These are phyloP conservation scores for Fulica atra DNA, from an alignment of 2,113 vertebrate species.

Conservation along the genomic window DNA sequence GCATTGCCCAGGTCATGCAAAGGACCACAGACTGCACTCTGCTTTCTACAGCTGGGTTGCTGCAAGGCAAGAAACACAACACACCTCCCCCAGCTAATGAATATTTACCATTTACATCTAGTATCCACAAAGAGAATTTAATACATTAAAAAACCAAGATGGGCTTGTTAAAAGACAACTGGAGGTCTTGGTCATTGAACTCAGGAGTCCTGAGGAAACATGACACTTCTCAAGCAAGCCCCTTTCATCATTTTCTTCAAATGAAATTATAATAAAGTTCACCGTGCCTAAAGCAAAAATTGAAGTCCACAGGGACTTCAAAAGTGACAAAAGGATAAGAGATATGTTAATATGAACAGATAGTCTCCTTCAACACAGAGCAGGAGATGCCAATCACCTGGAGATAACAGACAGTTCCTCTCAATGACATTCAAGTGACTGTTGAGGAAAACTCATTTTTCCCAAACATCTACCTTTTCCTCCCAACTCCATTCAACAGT, in stretches of 20 bases:
- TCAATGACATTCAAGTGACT: background rate
- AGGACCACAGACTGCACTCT: background rate
- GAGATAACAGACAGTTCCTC: background rate
- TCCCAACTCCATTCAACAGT: background rate
- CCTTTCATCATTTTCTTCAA: conserved; percentile 21
- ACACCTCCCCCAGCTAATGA: background rate
- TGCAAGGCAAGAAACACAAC: background rate
- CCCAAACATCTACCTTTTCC: background rate
- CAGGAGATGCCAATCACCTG: background rate
- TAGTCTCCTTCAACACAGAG: background rate
- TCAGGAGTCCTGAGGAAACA: background rate
- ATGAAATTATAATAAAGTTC: conserved; percentile 17
- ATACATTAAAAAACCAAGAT: background rate
- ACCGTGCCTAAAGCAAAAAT: background rate
- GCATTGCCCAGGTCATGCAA: background rate
- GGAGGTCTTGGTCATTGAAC: background rate
- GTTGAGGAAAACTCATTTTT: background rate
- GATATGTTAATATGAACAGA: background rate
- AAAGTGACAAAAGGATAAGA: conserved; percentile 30
- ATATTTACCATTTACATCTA: background rate
- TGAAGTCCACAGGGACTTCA: background rate
- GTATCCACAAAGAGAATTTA: background rate
- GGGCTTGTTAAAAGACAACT: background rate
- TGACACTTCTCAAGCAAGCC: background rate
- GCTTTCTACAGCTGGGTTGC: background rate